Evolutionary conservation across 2,113 vertebrate species (phyloP).

Genomic region (Daubentonia madagascariensis): DNA sequence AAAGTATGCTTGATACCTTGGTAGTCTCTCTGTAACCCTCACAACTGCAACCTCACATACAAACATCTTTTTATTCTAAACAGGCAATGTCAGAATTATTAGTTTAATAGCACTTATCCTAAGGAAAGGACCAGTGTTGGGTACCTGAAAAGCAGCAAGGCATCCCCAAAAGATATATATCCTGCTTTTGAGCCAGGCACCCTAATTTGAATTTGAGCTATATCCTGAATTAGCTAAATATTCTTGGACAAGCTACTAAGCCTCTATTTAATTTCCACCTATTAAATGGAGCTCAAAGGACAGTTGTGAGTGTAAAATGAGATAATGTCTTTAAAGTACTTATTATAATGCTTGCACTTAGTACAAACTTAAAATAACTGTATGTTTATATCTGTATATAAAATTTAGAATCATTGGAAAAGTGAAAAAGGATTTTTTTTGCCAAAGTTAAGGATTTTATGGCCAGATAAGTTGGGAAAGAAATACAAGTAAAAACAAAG

Average conservation of each 20-base stretch:
- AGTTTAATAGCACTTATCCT: neutral
- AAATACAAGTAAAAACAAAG: neutral
- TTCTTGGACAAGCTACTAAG: neutral
- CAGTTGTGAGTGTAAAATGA: neutral
- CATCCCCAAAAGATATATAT: neutral
- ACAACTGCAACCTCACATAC: neutral
- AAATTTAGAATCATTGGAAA: neutral
- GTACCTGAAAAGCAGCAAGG: neutral
- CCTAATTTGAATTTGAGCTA: neutral
- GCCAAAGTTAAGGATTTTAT: neutral
- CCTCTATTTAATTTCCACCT: neutral
- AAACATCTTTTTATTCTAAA: conserved; percentile 9
- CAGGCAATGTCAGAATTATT: neutral
- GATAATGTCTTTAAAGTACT: neutral
- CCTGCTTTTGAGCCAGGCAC: neutral
- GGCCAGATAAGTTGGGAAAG: neutral
- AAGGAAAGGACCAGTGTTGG: neutral
- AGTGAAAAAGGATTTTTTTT: neutral
- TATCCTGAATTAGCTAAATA: neutral
- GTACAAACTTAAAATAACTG: neutral
- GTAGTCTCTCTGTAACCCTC: neutral
- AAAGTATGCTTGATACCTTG: neutral
- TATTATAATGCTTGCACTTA: neutral
- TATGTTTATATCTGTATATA: neutral
- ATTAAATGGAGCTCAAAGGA: neutral